Base-by-base conservation (phyloP, 2,888 invertebrate genomes). In the Horisme vitalbata region DNA sequence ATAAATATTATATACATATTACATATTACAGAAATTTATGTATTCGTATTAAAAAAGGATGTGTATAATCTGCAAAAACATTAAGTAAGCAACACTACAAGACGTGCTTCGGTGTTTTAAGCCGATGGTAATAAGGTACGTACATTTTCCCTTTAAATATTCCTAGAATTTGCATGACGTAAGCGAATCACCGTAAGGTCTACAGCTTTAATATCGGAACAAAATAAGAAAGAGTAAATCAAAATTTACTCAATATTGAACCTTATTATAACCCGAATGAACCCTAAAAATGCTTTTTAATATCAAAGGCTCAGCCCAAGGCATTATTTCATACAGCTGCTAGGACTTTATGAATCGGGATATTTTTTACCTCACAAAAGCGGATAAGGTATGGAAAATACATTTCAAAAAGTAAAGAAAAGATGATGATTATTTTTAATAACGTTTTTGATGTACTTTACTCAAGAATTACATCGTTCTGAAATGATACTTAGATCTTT, bases 171-270 rank as follows among this genome's bases (percentile, higher is more conserved):
- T 7, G 4, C 8, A 20, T 20, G 20, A 9, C 8, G 9, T 9
- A 23, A 23, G 23, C 0, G 9, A 23, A 23, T 9, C 9, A 23
- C 9, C n/a, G n/a, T n/a, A n/a, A n/a, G n/a, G n/a, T n/a, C 26
- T 20, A 18, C 26, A 2, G 10, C 27, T 41, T 46, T 46, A 46
- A 46, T 46, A 46, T 41, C 32, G 21, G 12, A 31, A 39, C 31
- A 34, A 15, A 41, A 21, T 31, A 7, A 28, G n/a, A 13, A 24
- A 24, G 28, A 46, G 26, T 23, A 28, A 12, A 38, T 38, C 37
- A 24, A 37, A 30, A 32, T 30, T n/a, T 13, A 11, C 30, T 46
- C 37, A 47, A 41, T 47, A 47, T 41, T 33, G 28, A 45, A 27
- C 28, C 41, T 13, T 46, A 46, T 1, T 18, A 46, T 39, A 39